Evolutionary conservation across 2,888 invertebrate genomes (phyloP).

Genomic region (Aphidoletes aphidimyza): DNA sequence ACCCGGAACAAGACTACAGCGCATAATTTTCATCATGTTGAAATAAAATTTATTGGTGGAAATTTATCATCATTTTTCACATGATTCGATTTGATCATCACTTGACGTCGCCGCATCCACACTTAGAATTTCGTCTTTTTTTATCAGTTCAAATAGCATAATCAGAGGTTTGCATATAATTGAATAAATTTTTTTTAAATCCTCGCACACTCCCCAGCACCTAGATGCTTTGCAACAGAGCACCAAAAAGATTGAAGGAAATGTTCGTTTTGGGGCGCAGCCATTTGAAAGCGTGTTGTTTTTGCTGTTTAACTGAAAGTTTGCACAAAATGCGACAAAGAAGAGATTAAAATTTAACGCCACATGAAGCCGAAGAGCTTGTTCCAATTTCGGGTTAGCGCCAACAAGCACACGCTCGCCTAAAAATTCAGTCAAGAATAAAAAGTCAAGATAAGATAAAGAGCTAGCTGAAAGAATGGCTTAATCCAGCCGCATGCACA

Average conservation of each 20-base stretch:
- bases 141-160: not conserved
- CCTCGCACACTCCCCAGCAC: not conserved
- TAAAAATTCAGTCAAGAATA: slow-evolving; percentile 9
- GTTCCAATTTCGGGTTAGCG: not conserved
- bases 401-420: too few species aligned
- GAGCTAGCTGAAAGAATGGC: not conserved
- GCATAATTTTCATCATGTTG: too few species aligned
- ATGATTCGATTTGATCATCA: not conserved
- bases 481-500: slow-evolving; percentile 28
- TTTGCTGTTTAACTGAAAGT: too few species aligned
- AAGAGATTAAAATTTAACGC: slow-evolving; percentile 21
- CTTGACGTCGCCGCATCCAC: not conserved
- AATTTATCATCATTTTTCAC: slow-evolving; percentile 51
- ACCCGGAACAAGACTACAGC: not conserved
- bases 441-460: slow-evolving; percentile 49
- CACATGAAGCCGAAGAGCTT: not conserved
- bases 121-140: not conserved
- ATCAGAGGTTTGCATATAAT: slow-evolving; percentile 24
- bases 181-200: not conserved
- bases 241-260: not conserved
- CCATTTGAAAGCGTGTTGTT: too few species aligned
- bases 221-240: not conserved
- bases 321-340: not conserved
- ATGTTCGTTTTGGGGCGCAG: too few species aligned
- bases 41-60: not conserved